Evolutionary conservation across 2,113 vertebrate genomes (phyloP).

Genomic region (Sporophila hypoxantha): DNA sequence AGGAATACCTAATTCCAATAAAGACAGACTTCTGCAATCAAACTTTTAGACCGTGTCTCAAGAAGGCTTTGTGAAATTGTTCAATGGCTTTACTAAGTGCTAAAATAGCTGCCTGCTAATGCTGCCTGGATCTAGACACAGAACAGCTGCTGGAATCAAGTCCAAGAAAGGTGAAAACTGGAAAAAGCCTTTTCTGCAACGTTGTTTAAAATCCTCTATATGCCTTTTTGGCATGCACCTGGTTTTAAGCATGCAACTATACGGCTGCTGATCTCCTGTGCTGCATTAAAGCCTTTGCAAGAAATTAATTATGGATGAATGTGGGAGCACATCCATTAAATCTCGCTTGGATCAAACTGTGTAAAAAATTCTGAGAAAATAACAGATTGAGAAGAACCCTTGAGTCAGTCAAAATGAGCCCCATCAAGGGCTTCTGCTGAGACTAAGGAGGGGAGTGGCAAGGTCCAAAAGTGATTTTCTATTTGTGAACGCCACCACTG

Average conservation of each 20-base stretch:
- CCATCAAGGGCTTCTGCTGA: not conserved
- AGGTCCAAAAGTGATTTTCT: not conserved
- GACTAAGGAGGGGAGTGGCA: not conserved
- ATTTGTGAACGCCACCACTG: not conserved
- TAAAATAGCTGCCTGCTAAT: not conserved
- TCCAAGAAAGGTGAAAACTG: not conserved
- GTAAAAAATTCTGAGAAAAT: not conserved
- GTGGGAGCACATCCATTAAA: not conserved
- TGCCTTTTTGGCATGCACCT: not conserved
- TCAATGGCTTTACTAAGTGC: not conserved
- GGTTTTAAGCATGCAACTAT: not conserved
- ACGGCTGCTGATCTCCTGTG: not conserved
- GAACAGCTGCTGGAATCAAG: not conserved
- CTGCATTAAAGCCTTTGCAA: not conserved
- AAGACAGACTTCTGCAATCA: not conserved
- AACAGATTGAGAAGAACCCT: not conserved
- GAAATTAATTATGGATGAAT: conserved; percentile 25
- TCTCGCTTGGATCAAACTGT: not conserved
- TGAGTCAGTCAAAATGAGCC: not conserved
- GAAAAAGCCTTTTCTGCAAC: not conserved
- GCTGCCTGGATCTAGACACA: not conserved
- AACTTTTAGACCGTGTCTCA: not conserved
- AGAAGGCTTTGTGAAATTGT: not conserved
- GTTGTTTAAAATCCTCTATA: not conserved
- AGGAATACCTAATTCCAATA: not conserved